A percentile compares a stretch with the other conserved stretches of the same genome.
Evolutionary conservation across 2,888 invertebrate genomes (phyloP).

Genomic region (Cheilosia vernalis): DNA sequence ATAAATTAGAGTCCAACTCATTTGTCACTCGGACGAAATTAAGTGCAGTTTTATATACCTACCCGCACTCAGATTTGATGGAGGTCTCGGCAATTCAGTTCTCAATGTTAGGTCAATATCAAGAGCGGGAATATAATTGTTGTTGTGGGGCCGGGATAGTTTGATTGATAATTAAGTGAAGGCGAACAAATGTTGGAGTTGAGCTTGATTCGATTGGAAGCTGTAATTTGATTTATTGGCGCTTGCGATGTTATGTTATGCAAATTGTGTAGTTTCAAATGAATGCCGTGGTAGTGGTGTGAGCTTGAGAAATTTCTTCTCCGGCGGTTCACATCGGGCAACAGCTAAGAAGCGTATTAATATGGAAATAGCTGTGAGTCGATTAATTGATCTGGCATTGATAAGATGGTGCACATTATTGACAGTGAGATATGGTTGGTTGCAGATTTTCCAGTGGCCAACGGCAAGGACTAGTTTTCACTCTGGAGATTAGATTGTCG

Average conservation of each 20-base stretch:
- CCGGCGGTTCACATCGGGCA: constrained; percentile 49
- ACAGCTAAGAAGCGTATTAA: constrained; percentile 55
- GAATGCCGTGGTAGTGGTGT: constrained; percentile 15
- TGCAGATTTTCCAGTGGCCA: not conserved
- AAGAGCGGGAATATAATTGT: constrained; percentile 31
- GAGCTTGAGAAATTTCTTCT: constrained; percentile 70
- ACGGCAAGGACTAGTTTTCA: constrained; percentile 18
- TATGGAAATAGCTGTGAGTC: constrained; percentile 43
- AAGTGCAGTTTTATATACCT: constrained; percentile 31
- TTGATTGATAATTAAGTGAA: constrained; percentile 71
- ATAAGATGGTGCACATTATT: constrained; percentile 63
- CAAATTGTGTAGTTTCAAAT: constrained; percentile 40
- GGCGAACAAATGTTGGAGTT: constrained; percentile 63
- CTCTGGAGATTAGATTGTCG: constrained; percentile 1
- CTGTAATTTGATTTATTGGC: constrained; percentile 56
- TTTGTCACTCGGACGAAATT: constrained; percentile 45
- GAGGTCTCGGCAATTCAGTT: constrained; percentile 17
- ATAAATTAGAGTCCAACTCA: constrained; percentile 18
- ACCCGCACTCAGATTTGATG: constrained; percentile 20
- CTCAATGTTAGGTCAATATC: constrained; percentile 63
- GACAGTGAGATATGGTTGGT: not conserved
- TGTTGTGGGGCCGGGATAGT: constrained; percentile 3
- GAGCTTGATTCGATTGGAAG: constrained; percentile 61
- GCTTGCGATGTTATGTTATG: constrained; percentile 41
- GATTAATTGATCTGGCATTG: constrained; percentile 62